Base-by-base conservation (phyloP, 2,797 vertebrate genomes). In the Sarcophilus harrisii region DNA sequence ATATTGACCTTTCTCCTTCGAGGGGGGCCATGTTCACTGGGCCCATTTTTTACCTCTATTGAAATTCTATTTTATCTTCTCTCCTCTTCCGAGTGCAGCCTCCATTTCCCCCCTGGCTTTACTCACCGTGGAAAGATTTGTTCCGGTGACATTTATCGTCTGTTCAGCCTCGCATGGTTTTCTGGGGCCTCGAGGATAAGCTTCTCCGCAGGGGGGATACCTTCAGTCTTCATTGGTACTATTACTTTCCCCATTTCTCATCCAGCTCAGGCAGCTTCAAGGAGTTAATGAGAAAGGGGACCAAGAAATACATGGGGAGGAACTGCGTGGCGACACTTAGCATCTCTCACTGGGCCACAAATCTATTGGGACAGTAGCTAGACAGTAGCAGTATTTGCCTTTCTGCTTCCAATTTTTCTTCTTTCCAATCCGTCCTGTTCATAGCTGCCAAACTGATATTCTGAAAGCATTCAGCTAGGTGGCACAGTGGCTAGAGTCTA, bases 21-120 rank as follows among this genome's bases (percentile, higher is more conserved):
- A 55, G 57, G 14, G n/a, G 58, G n/a, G 21, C 93, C 14, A 24
- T 81, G 13, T 81, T 92, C 21, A 90, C 49, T 0, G 59, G 6
- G 73, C 91, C 95, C 12, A 58, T 38, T 94, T 94, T 94, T 92
- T 38, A 92, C 73, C 5, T 57, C 32, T 90, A 73, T 10, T 59
- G 90, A 38, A 27, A 12, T 92, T 95, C 55, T 93, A 87, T 1
- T 57, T 92, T 58, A 73, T 13, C 38, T 96, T 66, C 52, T 3
- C 1, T 95, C 90, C 21, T 6, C 29, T 90, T 95, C 95, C 29
- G 52, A 95, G 81, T 58, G 28, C 28, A 45, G 45, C 38, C 38
- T 87, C 38, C 73, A 87, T 45, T 87, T 81, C 27, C 21, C 38
- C 73, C 27, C 18, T 73, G 38, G 24, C 21, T 81, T 87, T 87